A percentile compares a stretch with the other conserved stretches of the same genome.
Evolutionary conservation across 2,797 vertebrate genomes (phyloP).

Genomic region (Malurus leucopterus): DNA sequence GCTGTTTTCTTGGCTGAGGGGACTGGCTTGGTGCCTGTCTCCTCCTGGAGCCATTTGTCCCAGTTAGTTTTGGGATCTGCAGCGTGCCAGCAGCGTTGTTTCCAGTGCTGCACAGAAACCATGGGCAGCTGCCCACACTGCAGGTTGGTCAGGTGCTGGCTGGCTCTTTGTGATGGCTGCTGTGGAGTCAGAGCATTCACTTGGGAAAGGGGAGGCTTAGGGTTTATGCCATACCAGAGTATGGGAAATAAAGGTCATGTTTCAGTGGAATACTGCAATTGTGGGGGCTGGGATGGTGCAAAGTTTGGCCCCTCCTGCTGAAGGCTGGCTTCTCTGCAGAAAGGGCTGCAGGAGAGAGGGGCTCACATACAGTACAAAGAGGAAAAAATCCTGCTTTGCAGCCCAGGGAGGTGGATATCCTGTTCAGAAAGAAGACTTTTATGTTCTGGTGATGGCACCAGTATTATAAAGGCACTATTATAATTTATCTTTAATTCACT

Average conservation of each 20-base stretch:
- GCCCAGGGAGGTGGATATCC: neutral
- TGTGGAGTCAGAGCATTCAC: neutral
- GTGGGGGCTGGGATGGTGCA: neutral
- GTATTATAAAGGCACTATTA: neutral
- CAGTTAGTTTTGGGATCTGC: neutral
- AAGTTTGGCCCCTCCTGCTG: neutral
- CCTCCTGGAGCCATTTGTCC: neutral
- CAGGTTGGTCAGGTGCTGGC: neutral
- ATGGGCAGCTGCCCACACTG: neutral
- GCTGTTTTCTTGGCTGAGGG: neutral
- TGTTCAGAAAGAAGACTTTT: neutral
- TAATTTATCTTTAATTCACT: neutral
- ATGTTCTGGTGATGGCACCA: neutral
- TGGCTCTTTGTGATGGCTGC: neutral
- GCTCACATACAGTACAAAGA: neutral
- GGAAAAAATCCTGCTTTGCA: neutral
- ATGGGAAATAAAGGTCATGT: neutral
- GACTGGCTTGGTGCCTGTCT: neutral
- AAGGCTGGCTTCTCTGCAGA: neutral
- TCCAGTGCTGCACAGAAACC: neutral
- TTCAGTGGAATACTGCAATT: neutral
- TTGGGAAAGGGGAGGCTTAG: neutral
- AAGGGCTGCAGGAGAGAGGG: neutral
- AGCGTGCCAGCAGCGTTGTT: neutral
- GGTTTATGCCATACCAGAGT: fast-evolving